A percentile compares a stretch with the other conserved stretches of the same genome.
These are phyloP conservation scores for Platalea minor DNA, from an alignment of 2,797 vertebrate genomes.

Conservation along the genomic window DNA sequence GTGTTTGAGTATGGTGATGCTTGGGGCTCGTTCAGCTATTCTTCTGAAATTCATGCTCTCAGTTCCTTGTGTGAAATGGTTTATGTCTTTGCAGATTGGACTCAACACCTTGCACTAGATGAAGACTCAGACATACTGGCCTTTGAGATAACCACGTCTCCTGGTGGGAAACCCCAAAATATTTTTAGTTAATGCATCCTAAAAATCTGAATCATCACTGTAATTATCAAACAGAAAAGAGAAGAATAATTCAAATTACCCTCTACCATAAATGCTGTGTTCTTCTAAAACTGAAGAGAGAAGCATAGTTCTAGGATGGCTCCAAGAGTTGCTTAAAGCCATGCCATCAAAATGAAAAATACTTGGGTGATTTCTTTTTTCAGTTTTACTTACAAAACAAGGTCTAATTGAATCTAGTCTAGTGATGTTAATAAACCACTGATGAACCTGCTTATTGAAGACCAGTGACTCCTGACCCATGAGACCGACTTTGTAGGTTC, in stretches of 20 bases:
- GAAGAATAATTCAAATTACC: background rate
- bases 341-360: no score
- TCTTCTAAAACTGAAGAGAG: background rate
- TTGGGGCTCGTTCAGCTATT: slow-evolving; percentile 16
- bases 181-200: background rate
- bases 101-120: background rate
- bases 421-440: background rate
- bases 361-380: background rate
- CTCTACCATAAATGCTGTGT: background rate
- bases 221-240: background rate
- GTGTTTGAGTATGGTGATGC: slow-evolving; percentile 31
- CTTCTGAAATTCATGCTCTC: slow-evolving; percentile 26
- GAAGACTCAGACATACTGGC: background rate
- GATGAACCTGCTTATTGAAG: background rate
- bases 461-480: background rate
- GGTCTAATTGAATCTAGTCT: background rate
- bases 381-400: background rate
- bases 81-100: slow-evolving; percentile 19
- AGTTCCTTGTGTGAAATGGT: background rate
- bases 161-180: background rate
- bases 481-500: background rate
- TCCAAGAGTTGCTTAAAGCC: background rate
- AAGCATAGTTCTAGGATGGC: background rate
- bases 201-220: background rate
- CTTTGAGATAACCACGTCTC: background rate